A percentile compares a stretch with the other conserved stretches of the same genome.
Conservation (phyloP, 2,888 invertebrate species). For the Harmothoe impar region DNA sequence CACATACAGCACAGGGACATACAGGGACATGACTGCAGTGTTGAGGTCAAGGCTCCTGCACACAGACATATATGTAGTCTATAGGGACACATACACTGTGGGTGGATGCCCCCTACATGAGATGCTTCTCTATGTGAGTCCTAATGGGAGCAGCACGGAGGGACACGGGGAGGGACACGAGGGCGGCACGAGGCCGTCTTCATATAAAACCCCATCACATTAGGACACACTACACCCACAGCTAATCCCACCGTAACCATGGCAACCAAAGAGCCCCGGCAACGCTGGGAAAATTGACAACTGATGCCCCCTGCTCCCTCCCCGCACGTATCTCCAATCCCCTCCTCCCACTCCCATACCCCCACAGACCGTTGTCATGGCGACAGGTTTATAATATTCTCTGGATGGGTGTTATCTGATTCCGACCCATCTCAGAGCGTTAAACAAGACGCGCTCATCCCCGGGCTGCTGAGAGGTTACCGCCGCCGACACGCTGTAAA, state of each 20-base stretch:
- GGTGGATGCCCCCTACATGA: too few relatives aligned
- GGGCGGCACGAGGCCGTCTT: background rate
- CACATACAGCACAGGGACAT: too few relatives aligned
- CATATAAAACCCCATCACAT: background rate
- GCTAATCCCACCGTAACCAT: slow-evolving; percentile 31
- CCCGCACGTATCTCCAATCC: background rate
- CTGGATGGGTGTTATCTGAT: background rate
- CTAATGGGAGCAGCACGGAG: background rate
- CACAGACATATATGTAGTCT: too few relatives aligned
- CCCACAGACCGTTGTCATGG: slow-evolving; percentile 19
- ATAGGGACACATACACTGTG: too few relatives aligned
- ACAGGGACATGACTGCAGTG: too few relatives aligned
- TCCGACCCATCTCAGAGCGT: background rate
- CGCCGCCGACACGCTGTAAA: background rate
- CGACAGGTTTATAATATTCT: slow-evolving; percentile 41
- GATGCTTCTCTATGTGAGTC: too few relatives aligned
- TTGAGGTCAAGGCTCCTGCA: too few relatives aligned
- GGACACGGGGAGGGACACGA: too few relatives aligned
- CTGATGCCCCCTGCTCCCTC: background rate
- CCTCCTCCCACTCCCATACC: background rate
- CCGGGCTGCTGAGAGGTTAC: background rate
- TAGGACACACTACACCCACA: background rate
- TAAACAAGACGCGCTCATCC: background rate
- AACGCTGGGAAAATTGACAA: slow-evolving; percentile 47
- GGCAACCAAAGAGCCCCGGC: slow-evolving; percentile 18